Evolutionary conservation across 2,113 vertebrate genomes (phyloP), one percentile per base, ranked within the genome.

Genomic region (Narcine bancroftii): DNA sequence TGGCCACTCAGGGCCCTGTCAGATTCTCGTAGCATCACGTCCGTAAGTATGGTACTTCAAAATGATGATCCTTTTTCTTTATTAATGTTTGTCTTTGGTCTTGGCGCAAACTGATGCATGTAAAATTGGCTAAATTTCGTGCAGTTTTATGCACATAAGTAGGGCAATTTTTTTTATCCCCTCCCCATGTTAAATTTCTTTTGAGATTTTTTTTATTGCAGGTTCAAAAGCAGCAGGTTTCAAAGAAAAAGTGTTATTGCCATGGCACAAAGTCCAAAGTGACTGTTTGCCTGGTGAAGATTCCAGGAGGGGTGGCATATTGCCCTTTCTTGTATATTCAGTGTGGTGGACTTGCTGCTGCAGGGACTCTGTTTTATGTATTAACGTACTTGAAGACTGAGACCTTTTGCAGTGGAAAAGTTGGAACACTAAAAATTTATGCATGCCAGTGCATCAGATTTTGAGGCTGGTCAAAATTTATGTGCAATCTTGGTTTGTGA

Each of bases 31-130:
- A 96, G 96, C 97, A 92, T 96, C 97, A 95, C 96, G 95, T 97
- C 97, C 98, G 98, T 99, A 99, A 99, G 98, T 99, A 99, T 99
- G 95, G 97, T 96, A 96, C 96, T 97, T 97, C 96, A 96, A 96
- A 97, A 96, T 97, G 97, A 96, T 96, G 96, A 96, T 96, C 92
- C 94, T 95, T 95, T 96, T 96, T 95, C 94, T 95, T 95, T 96
- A 94, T 93, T 96, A 96, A 95, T 95, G 95, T 96, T 94, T 95
- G 93, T 96, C 96, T 95, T 96, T 97, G 96, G 95, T 95, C 95
- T 95, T 96, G 95, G 95, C 94, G 93, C 96, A 95, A 95, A 93
- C 96, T 96, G 96, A 95, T 96, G 96, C 96, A 96, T 95, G 95
- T 96, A 95, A 96, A 96, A 94, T 96, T 93, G 95, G 95, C 96